Base-by-base conservation (phyloP, 2,113 vertebrate genomes). In the Nibea coibor region DNA sequence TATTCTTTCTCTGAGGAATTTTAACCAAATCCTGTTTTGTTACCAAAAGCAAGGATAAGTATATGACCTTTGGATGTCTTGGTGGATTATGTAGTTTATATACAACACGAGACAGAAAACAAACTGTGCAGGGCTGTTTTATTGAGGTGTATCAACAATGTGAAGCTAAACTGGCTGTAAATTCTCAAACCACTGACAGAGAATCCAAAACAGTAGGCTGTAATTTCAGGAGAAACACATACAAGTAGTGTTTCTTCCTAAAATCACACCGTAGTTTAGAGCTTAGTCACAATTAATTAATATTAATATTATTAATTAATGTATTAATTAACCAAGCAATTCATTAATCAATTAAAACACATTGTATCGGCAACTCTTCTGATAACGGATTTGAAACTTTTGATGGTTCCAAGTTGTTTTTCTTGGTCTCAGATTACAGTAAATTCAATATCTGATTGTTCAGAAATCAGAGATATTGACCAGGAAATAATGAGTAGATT, bases 41-140 rank as follows among this genome's bases (percentile, higher is more conserved):
- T 66, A 20, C 22, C 12, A 59, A 28, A n/a, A 16, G 68, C 22
- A 20, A 26, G 47, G 45, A 69, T 28, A 2, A 28, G 39, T 48
- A 68, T 4, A 62, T 24, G 43, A 70, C 48, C 65, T 56, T 31
- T 11, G 24, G 15, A 10, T 48, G 26, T 20, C 24, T 42, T 26
- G 22, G 10, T 24, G 24, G 35, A 56, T 59, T 68, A 53, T n/a
- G 22, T 31, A 6, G 54, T 68, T 67, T 51, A 42, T 20, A 57
- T 7, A 62, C 4, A 62, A 70, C n/a, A 78, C 3, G 51, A 78
- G 39, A 57, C n/a, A 16, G 31, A 61, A 10, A 75, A 54, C 24
- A 35, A 47, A 42, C 8, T 20, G 3, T 19, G 9, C 39, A 16
- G 8, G 12, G 22, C 48, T 53, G 11, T 3, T 28, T 22, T 28